Evolutionary conservation across 2,797 vertebrate species (phyloP).

Genomic region (Liasis olivaceus): DNA sequence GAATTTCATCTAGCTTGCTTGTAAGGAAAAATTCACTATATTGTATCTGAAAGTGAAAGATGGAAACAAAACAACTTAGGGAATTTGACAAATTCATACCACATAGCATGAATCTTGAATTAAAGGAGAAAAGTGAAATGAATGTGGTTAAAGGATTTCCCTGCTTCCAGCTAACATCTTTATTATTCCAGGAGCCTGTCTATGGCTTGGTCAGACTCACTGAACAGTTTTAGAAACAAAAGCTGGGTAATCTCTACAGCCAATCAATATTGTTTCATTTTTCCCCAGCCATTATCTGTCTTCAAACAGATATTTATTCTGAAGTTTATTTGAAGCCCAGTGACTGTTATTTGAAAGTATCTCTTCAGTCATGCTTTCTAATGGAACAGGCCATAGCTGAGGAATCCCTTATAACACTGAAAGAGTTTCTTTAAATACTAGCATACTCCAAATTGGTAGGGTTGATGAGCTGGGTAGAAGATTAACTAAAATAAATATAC

Average conservation of each 20-base stretch:
- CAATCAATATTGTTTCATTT: neutral
- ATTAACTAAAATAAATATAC: slow-evolving; percentile 26
- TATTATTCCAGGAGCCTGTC: neutral
- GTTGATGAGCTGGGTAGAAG: neutral
- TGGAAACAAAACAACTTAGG: neutral
- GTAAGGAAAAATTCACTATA: neutral
- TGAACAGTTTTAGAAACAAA: neutral
- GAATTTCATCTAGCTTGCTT: neutral
- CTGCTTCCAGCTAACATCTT: neutral
- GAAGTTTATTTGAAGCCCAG: neutral
- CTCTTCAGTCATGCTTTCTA: neutral
- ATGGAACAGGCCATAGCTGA: neutral
- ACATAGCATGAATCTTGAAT: neutral
- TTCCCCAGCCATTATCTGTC: too few relatives aligned
- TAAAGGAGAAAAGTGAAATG: neutral
- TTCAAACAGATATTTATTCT: neutral
- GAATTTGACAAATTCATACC: neutral
- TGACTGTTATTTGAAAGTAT: neutral
- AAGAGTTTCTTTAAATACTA: slow-evolving; percentile 55
- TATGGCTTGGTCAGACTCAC: neutral
- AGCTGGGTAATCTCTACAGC: neutral
- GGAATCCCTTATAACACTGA: slow-evolving; percentile 30
- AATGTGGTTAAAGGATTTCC: neutral
- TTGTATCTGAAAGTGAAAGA: neutral
- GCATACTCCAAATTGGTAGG: slow-evolving; percentile 5